Conservation (phyloP, 2,797 vertebrate species). For the Typhlichthys subterraneus region DNA sequence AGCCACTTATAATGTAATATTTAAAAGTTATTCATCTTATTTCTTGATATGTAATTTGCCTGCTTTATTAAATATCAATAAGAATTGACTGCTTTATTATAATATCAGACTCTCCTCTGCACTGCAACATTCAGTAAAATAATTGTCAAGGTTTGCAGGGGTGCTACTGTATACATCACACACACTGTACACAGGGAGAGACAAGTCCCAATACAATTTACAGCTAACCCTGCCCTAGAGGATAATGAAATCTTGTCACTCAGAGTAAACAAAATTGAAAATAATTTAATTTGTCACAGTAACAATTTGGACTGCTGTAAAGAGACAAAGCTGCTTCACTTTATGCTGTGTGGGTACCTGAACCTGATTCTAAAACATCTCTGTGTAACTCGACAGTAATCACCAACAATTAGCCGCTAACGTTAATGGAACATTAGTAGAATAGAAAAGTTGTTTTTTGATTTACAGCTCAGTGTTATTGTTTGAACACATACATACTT, state of each 20-base stretch:
- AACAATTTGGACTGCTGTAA: constrained; percentile 78
- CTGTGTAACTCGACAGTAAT: constrained; percentile 44
- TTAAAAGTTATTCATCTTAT: too few species aligned
- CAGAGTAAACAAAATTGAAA: constrained; percentile 73
- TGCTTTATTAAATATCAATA: too few species aligned
- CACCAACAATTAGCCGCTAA: constrained; percentile 23
- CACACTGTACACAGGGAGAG: constrained; percentile 64
- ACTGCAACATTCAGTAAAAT: constrained; percentile 52
- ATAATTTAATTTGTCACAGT: constrained; percentile 79
- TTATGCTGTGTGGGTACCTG: constrained; percentile 12
- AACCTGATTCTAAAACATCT: constrained; percentile 26
- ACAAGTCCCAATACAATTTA: constrained; percentile 75
- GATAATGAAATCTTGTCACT: constrained; percentile 80
- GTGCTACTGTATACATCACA: constrained; percentile 22
- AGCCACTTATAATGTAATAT: too few species aligned
- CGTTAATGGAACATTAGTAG: constrained; percentile 5
- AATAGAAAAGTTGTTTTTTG: constrained; percentile 24
- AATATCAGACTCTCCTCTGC: too few species aligned
- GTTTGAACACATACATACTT: too few species aligned
- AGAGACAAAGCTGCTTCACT: constrained; percentile 19
- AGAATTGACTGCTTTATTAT: too few species aligned
- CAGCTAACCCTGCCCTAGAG: constrained; percentile 66
- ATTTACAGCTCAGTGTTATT: too few species aligned
- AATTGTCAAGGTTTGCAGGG: constrained; percentile 50
- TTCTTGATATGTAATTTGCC: neutral